Percentiles rank a stretch among this genome's conserved stretches.
phyloP scores from a whole-genome alignment of 2,797 vertebrate species.

The Gorsachius magnificus region DNA sequence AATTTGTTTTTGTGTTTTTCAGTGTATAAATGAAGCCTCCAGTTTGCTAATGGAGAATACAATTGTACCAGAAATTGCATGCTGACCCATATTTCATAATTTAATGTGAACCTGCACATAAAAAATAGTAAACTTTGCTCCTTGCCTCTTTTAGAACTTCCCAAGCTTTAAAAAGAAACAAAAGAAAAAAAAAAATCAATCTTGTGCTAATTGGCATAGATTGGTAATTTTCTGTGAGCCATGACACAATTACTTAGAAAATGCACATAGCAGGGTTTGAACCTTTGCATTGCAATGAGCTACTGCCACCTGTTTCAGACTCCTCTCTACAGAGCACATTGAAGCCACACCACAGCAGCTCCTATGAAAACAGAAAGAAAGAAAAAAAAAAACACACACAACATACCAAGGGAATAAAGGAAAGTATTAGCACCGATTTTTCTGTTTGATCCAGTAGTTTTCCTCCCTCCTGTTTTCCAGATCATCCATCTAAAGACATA shows the following conservation, averaged over 20 bases:
- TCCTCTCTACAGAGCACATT: neutral
- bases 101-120: neutral
- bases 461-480: neutral
- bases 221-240: slow-evolving; percentile 30
- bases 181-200: neutral
- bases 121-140: slow-evolving; percentile 5
- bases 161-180: neutral
- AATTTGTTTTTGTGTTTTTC: slow-evolving; percentile 55
- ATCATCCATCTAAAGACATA: neutral
- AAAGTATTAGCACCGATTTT: neutral
- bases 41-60: slow-evolving; percentile 51
- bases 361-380: neutral
- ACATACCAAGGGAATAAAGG: neutral
- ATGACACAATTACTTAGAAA: slow-evolving; percentile 22
- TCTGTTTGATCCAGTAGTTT: neutral
- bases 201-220: slow-evolving; percentile 26
- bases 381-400: no score
- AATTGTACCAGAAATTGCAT: neutral
- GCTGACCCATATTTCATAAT: slow-evolving; percentile 38
- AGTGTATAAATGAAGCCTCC: slow-evolving; percentile 44
- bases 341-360: neutral
- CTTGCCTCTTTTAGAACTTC: slow-evolving; percentile 33
- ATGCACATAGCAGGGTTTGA: neutral
- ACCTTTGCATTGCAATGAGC: slow-evolving; percentile 14
- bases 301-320: neutral